Evolutionary conservation across 2,888 invertebrate species (phyloP).

Genomic region (Julus scandinavius): DNA sequence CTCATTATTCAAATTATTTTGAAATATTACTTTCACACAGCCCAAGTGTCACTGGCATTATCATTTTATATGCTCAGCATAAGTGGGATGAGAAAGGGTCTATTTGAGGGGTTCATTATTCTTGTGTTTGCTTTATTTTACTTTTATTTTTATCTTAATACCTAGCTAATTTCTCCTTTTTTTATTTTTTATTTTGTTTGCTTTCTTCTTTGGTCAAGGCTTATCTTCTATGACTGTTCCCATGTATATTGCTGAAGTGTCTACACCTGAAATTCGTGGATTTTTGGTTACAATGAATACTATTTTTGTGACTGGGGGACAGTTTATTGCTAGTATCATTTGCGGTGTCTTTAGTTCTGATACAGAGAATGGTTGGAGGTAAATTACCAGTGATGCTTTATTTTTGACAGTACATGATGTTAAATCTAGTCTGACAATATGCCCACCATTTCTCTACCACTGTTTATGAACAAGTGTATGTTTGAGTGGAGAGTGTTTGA

Average conservation of each 20-base stretch:
- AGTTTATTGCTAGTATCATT: constrained; percentile 68
- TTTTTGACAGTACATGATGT: background rate
- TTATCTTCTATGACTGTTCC: constrained; percentile 71
- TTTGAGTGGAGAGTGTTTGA: background rate
- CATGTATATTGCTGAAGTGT: constrained; percentile 71
- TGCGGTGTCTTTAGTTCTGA: constrained; percentile 69
- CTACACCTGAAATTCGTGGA: constrained; percentile 69
- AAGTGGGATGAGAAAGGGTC: too few relatives aligned
- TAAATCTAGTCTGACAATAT: background rate
- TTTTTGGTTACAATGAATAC: constrained; percentile 69
- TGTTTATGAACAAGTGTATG: background rate
- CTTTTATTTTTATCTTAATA: constrained; percentile 33
- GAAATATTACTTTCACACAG: too few relatives aligned
- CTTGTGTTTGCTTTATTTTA: background rate
- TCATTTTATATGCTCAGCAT: too few relatives aligned
- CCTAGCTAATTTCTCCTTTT: constrained; percentile 7
- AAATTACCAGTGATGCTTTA: constrained; percentile 52
- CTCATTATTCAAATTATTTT: background rate
- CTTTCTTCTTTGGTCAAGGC: constrained; percentile 63
- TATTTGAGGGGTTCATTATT: background rate
- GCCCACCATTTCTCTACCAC: background rate
- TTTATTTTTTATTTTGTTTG: constrained; percentile 55
- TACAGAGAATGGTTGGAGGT: constrained; percentile 70
- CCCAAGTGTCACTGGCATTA: too few relatives aligned
- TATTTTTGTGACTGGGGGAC: constrained; percentile 70